Base-by-base conservation (phyloP, 2,888 invertebrate genomes). In the Coenonympha arcania region DNA sequence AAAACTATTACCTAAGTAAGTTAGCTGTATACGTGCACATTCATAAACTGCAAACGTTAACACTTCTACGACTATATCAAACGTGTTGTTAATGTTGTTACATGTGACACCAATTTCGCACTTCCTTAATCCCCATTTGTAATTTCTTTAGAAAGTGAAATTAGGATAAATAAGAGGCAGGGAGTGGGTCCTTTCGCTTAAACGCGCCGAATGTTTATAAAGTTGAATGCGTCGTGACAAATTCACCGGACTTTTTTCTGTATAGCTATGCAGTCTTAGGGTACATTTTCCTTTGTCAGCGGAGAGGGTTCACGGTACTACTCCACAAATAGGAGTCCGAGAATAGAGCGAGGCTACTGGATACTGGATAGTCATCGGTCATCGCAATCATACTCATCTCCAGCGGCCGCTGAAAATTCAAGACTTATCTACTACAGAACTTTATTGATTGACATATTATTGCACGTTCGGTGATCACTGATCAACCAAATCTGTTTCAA, bases 321-420 rank as follows among this genome's bases (percentile, higher is more conserved):
- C 73, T 84, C 81, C 80, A 82, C 83, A 83, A 86, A 86, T 86
- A 86, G 84, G 75, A 73, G 76, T 76, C 76, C 79, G 70, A 84
- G 83, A 86, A 86, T 86, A 86, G 85, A 83, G 78, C 84, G 85
- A 86, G 85, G 85, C 84, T 82, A 83, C 81, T 84, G 82, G 65
- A 66, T 65, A 65, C n/a, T n/a, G n/a, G n/a, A n/a, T n/a, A n/a
- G n/a, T n/a, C n/a, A n/a, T n/a, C n/a, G n/a, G 54, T 56, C 62
- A 59, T 57, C 60, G 73, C 75, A 73, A 77, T 73, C 74, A 75
- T 76, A n/a, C n/a, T n/a, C n/a, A 78, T 79, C 77, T 79, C 80
- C 81, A 80, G 78, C 64, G 63, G 65, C 56, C 63, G 66, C 66
- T 61, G 70, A 62, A 62, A 72, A 69, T 74, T 72, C 56, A 62